These are phyloP conservation scores for Todiramphus chloris DNA, from an alignment of 2,113 vertebrate genomes.

Conservation along the genomic window DNA sequence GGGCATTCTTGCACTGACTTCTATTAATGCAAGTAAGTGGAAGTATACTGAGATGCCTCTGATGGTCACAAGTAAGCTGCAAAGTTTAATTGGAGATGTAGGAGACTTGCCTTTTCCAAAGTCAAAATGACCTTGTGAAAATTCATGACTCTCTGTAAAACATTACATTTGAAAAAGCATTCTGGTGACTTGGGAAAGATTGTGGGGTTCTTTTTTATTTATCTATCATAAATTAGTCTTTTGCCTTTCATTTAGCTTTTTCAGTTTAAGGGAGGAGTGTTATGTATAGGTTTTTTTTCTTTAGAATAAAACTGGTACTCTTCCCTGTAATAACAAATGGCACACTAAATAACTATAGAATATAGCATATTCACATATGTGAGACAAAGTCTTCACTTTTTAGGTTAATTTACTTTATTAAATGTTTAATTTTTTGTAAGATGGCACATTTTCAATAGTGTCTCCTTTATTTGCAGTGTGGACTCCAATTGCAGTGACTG, in stretches of 20 bases:
- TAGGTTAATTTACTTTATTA: neutral
- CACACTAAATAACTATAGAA: neutral
- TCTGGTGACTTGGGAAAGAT: neutral
- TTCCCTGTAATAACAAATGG: neutral
- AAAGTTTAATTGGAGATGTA: neutral
- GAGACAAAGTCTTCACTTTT: neutral
- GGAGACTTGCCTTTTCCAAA: neutral
- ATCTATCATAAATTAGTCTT: neutral
- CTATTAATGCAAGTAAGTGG: neutral
- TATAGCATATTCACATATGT: neutral
- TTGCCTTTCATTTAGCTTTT: neutral
- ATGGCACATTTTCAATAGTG: neutral
- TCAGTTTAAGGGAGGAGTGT: neutral
- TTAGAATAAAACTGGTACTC: neutral
- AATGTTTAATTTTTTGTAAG: neutral
- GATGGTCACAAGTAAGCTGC: neutral
- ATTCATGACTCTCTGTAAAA: neutral
- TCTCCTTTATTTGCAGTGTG: constrained; percentile 82
- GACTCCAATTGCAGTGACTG: constrained; percentile 90
- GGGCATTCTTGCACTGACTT: neutral
- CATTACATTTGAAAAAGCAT: neutral
- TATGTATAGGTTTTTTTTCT: neutral
- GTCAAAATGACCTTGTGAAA: neutral
- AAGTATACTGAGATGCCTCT: neutral
- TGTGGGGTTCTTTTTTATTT: neutral